phyloP scores from a whole-genome alignment of 2,797 vertebrate species.

The Chelmon rostratus region DNA sequence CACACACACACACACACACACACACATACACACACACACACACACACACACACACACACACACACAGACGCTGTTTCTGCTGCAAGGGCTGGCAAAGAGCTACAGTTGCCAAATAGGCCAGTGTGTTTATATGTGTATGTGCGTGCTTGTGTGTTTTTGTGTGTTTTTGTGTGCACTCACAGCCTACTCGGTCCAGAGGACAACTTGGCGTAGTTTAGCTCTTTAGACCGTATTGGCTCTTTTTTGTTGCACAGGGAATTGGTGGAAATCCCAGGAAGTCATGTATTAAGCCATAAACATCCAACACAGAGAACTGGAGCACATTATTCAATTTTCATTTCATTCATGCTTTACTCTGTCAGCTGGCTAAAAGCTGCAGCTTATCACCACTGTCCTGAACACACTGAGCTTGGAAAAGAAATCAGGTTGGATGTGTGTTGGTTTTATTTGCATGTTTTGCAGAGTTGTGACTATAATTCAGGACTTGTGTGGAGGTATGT shows the following conservation, averaged over 20 bases:
- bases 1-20: slow-evolving; percentile 8
- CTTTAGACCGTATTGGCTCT: slow-evolving; percentile 40
- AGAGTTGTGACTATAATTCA: background rate
- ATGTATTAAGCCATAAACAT: slow-evolving; percentile 41
- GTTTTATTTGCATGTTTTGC: slow-evolving; percentile 2
- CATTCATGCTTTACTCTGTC: slow-evolving; percentile 44
- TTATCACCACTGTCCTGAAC: slow-evolving; percentile 42
- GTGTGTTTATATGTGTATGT: background rate
- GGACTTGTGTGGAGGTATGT: background rate
- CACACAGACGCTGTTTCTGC: background rate
- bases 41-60: slow-evolving; percentile 4
- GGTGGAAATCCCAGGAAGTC: slow-evolving; percentile 51
- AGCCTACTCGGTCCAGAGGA: slow-evolving; percentile 38
- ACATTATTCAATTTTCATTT: slow-evolving; percentile 53
- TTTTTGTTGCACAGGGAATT: slow-evolving; percentile 50
- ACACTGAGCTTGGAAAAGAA: slow-evolving; percentile 14
- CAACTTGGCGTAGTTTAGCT: slow-evolving; percentile 46
- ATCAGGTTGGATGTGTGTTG: background rate
- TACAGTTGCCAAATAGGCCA: slow-evolving; percentile 33
- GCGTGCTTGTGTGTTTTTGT: background rate
- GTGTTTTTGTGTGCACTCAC: background rate
- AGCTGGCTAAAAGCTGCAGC: slow-evolving; percentile 35
- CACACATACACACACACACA: slow-evolving; percentile 10
- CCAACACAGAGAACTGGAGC: slow-evolving; percentile 22
- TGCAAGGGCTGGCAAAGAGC: slow-evolving; percentile 11